Base-by-base conservation (phyloP, 2,113 vertebrate species). In the Alouatta palliata region DNA sequence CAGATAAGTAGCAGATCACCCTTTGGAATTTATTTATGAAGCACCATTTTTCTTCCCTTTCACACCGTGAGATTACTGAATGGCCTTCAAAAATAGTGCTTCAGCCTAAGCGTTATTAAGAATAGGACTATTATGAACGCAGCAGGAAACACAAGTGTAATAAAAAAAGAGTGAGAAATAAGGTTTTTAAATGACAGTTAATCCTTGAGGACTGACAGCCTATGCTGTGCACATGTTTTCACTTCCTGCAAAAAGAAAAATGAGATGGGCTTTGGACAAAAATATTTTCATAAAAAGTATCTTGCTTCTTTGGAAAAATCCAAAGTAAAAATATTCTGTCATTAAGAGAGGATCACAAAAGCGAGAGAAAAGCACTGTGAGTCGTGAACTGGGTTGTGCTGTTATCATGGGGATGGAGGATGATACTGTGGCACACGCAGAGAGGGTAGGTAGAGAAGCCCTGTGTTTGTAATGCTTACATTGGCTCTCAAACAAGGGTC, bases 401-500 rank as follows among this genome's bases (percentile, higher is more conserved):
- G 85, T 70, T 30, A 17, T 25, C 12, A 11, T 13, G 13, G 4
- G 17, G 4, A 9, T 23, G 35, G 6, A 9, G 10, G 35, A 32
- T 0, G 2, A 1, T 43, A 40, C 76, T 13, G 5, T 3, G 14
- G 12, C 0, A 11, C 6, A 49, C 30, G n/a, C 19, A 4, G 1
- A 13, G 21, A 8, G 45, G 27, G 16, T 20, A 7, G 30, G 43
- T 3, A 5, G 6, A 21, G 27, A 45, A 52, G 30, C 21, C 21
- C 4, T 8, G 2, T 30, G 19, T 61, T 37, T 73, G 56, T 71
- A 40, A 43, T 1, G 0, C 12, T 6, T 19, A 6, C 6, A 8
- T 17, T 2, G 6, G 10, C 23, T 61, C 37, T 5, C 35, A 14
- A 3, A 1, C 27, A 5, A 3, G 68, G 30, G 25, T 43, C 16